These are phyloP conservation scores for Mola mola DNA, from an alignment of 2,113 vertebrate species.

Conservation along the genomic window DNA sequence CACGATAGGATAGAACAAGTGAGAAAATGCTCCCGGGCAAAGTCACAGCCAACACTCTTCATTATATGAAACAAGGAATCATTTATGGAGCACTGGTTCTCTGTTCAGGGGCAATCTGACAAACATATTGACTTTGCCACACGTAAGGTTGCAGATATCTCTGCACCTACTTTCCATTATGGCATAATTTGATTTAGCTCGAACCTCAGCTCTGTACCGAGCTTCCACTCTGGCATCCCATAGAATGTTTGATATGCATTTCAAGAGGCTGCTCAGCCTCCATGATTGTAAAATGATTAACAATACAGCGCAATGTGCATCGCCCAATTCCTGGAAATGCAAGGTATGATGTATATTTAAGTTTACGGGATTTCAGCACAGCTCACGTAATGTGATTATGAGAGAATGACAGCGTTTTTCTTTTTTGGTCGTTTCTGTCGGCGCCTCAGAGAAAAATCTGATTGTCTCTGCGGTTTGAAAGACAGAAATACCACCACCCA, in stretches of 20 bases:
- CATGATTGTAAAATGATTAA: conserved; percentile 4
- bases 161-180: conserved; percentile 57
- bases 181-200: conserved; percentile 53
- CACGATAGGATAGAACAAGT: conserved; percentile 65
- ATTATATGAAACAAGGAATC: conserved; percentile 76
- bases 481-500: no score
- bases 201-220: conserved; percentile 13
- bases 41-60: conserved; percentile 71
- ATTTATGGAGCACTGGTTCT: conserved; percentile 68
- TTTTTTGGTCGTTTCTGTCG: no score
- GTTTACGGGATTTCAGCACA: conserved; percentile 5
- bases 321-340: conserved; percentile 7
- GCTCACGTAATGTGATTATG: conserved; percentile 28
- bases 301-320: conserved; percentile 7
- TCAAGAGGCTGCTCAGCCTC: conserved; percentile 14
- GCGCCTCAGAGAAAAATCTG: no score
- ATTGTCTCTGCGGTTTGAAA: no score
- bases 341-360: conserved; percentile 13
- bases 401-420: neutral
- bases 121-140: conserved; percentile 77
- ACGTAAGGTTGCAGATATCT: conserved; percentile 56
- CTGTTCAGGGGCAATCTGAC: conserved; percentile 72
- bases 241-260: conserved; percentile 25
- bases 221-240: conserved; percentile 10
- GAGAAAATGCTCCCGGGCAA: conserved; percentile 69